Base-by-base conservation (phyloP, 1,140 invertebrate genomes). In the Drosophila watanabei region DNA sequence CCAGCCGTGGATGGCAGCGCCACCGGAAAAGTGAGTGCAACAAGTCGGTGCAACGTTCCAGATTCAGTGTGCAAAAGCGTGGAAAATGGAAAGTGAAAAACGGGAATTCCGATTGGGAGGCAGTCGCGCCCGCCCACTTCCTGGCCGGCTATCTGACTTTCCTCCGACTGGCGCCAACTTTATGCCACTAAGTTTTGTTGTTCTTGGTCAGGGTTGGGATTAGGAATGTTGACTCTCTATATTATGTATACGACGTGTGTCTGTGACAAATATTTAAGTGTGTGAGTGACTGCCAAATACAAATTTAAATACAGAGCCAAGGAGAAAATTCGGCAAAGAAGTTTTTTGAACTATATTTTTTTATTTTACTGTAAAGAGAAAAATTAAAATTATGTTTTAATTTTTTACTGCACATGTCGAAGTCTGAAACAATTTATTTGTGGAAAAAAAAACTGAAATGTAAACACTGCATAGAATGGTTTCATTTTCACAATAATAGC, bases 11-110 rank as follows among this genome's bases (percentile, higher is more conserved):
- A 33, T 24, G 66, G 43, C n/a, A 58, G 49, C 20, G 33, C 33
- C 69, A 60, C 18, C 24, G 60, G 51, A 62, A 89, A 86, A 86
- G 86, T 89, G 75, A 89, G 86, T 90, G 82, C 86, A 89, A 89
- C 86, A 89, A 82, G 86, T 90, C 81, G 48, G 56, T 72, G 86
- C 86, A 90, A 56, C 43, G 18, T 10, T 9, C 35, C 59, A 63
- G 43, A 54, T 41, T 51, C 48, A 24, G 43, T 35, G 66, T 77
- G 58, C 56, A 52, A 49, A 75, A 63, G 10, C 39, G 32, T 16
- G 20, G 18, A 56, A 14, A 65, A 41, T 24, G 24, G 52, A 39
- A n/a, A 56, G 54, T 56, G 54, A 35, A 39, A 54, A 39, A 28
- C 20, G 18, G 20, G 32, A 18, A 14, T 39, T 58, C 20, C 39